phyloP scores from a whole-genome alignment of 2,888 invertebrate genomes.

The Drosophila vallismaia region DNA sequence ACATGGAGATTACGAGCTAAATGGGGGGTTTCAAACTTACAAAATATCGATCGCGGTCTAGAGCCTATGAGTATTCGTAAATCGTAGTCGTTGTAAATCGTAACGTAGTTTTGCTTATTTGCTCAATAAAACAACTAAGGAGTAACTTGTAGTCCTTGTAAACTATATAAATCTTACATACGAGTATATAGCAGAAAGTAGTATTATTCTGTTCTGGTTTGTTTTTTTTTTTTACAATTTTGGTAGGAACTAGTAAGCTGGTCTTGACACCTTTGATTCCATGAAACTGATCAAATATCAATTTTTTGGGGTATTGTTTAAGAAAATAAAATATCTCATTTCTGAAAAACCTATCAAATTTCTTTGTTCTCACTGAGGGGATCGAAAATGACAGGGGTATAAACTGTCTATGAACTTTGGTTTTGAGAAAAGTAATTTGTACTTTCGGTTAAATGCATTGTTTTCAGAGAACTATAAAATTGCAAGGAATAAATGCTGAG shows the following conservation, averaged over 20 bases:
- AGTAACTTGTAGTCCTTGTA: neutral
- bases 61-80: conserved; percentile 67
- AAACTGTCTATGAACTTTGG: conserved; percentile 1
- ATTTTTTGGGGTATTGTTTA: neutral
- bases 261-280: conserved; percentile 2
- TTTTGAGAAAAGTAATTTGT: neutral
- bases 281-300: neutral
- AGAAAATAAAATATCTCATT: conserved; percentile 1
- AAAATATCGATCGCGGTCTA: conserved; percentile 49
- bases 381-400: neutral
- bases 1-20: conserved; percentile 27
- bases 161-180: conserved; percentile 3
- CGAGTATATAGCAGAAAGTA: neutral
- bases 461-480: neutral
- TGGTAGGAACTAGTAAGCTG: neutral
- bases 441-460: neutral
- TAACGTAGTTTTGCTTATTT: conserved; percentile 14
- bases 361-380: neutral
- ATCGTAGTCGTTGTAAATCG: conserved; percentile 20
- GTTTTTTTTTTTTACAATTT: neutral
- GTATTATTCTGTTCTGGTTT: neutral
- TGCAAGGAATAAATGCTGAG: neutral
- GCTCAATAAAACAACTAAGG: conserved; percentile 25
- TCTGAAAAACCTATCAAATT: neutral
- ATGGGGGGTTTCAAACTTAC: conserved; percentile 9